These are phyloP conservation scores for Drosophila affinis DNA, from an alignment of 2,888 invertebrate genomes.

Conservation along the genomic window DNA sequence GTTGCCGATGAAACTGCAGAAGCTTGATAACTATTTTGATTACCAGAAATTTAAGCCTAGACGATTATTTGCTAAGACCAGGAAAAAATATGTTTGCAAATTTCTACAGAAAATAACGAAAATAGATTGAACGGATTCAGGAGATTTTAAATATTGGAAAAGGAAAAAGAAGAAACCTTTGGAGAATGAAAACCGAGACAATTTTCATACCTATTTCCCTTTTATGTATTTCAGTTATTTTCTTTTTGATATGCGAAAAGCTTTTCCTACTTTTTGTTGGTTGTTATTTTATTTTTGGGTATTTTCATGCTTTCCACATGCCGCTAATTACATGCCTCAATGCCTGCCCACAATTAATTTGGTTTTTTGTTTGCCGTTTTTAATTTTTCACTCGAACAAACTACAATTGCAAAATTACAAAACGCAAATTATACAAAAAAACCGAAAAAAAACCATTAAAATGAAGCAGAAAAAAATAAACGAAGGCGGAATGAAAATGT, in stretches of 20 bases:
- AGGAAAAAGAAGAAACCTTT: neutral
- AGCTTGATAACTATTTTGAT: slow-evolving; percentile 1
- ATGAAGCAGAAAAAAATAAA: neutral
- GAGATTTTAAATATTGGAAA: neutral
- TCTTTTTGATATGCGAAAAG: slow-evolving; percentile 2
- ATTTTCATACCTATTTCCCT: neutral
- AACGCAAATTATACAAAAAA: slow-evolving; percentile 7
- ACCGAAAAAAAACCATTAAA: neutral
- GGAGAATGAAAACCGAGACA: neutral
- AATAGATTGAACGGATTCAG: neutral
- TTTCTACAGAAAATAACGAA: neutral
- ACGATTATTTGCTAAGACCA: slow-evolving; percentile 4
- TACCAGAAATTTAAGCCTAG: neutral
- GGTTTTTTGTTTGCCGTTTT: slow-evolving; percentile 26
- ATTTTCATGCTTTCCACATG: slow-evolving; percentile 25
- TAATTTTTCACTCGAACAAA: slow-evolving; percentile 49
- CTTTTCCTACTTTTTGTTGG: slow-evolving; percentile 4
- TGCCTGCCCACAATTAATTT: slow-evolving; percentile 48
- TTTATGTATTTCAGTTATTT: neutral
- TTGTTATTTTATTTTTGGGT: neutral
- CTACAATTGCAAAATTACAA: slow-evolving; percentile 43
- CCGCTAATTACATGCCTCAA: slow-evolving; percentile 54
- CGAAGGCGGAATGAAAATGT: slow-evolving; percentile 52
- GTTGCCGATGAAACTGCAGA: slow-evolving; percentile 5
- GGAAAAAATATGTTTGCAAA: neutral